A percentile compares a stretch with the other conserved stretches of the same genome.
These are phyloP conservation scores for Liparis tanakae DNA, from an alignment of 2,797 vertebrate genomes.

Conservation along the genomic window DNA sequence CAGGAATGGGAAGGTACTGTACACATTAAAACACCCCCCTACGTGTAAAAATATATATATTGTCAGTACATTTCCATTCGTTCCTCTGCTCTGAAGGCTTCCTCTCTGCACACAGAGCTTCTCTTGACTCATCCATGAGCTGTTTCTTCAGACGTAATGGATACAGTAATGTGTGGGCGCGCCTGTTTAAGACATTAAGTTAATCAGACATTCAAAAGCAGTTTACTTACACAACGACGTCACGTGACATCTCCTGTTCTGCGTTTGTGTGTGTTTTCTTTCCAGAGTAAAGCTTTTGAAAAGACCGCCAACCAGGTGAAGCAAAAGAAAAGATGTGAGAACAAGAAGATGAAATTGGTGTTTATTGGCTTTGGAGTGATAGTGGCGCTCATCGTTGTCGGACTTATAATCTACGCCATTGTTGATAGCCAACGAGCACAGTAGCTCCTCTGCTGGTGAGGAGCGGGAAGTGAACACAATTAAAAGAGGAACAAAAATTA, in stretches of 20 bases:
- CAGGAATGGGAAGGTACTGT: no score
- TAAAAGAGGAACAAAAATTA: not conserved
- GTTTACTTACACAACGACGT: not conserved
- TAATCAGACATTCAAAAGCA: not conserved
- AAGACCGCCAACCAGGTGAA: constrained; percentile 78
- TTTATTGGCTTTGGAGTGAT: constrained; percentile 38
- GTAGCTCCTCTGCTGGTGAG: not conserved
- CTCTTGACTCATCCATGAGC: no score
- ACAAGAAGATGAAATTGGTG: constrained; percentile 76
- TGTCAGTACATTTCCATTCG: no score
- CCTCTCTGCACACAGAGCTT: no score
- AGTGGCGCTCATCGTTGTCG: constrained; percentile 49
- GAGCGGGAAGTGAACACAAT: constrained; percentile 6
- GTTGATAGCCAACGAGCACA: not conserved
- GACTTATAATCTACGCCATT: constrained; percentile 57
- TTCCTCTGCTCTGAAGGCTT: no score
- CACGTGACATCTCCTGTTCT: not conserved
- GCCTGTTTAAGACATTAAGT: no score
- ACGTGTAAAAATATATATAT: no score
- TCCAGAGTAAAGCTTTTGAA: constrained; percentile 77
- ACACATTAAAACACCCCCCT: no score
- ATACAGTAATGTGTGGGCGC: no score
- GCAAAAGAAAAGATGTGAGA: constrained; percentile 71
- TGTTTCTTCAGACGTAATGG: no score
- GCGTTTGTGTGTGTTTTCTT: constrained; percentile 6